Conservation (phyloP, 2,113 vertebrate genomes). For the Anas platyrhynchos region DNA sequence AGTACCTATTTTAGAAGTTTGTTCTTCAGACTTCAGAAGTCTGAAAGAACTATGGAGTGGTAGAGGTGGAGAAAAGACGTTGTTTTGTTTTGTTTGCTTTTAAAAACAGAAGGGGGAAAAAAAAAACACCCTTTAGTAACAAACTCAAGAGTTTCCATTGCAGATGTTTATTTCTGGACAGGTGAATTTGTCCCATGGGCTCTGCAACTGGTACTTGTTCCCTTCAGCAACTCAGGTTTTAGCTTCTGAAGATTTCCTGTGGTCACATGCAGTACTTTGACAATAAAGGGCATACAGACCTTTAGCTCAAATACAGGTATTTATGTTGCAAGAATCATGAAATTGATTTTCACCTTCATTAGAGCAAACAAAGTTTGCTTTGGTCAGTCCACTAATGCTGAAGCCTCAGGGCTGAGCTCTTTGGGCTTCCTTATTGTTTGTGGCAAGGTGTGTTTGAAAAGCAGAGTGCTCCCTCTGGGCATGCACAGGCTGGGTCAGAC, state of each 20-base stretch:
- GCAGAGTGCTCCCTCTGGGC: background rate
- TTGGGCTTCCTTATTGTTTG: background rate
- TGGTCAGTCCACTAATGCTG: background rate
- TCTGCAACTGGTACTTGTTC: background rate
- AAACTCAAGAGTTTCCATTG: no score
- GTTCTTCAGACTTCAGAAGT: background rate
- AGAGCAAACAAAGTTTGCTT: background rate
- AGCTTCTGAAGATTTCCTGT: background rate
- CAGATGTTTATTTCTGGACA: no score
- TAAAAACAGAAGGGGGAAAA: background rate
- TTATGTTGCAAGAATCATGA: background rate
- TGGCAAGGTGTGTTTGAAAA: background rate
- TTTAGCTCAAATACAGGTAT: background rate
- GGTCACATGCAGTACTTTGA: background rate
- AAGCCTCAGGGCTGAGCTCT: background rate
- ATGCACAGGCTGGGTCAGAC: background rate
- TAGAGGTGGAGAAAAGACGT: accelerated
- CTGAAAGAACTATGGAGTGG: background rate
- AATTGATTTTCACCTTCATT: background rate
- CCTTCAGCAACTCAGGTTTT: background rate
- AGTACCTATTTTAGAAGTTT: background rate
- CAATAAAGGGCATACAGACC: background rate
- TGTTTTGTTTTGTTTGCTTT: background rate
- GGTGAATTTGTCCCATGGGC: background rate
- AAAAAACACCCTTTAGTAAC: no score